These are phyloP conservation scores for Pherbina coryleti DNA, from an alignment of 2,888 invertebrate genomes.

Conservation along the genomic window DNA sequence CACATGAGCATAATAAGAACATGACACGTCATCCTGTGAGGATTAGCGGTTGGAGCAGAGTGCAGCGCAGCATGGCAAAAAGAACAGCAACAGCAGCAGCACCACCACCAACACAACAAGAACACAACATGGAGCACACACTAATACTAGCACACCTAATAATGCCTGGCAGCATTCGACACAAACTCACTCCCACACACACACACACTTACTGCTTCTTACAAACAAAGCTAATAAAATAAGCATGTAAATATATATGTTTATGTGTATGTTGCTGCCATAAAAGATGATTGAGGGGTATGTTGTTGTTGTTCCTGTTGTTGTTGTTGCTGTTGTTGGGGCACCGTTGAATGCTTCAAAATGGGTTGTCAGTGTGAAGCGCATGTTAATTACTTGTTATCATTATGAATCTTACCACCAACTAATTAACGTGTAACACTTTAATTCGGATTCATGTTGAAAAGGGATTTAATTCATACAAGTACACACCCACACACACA, in stretches of 20 bases:
- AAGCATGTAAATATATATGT: neutral
- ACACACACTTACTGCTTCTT: neutral
- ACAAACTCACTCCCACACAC: conserved; percentile 1
- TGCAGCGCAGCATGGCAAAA: conserved; percentile 27
- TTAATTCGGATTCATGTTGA: conserved; percentile 45
- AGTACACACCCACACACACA: conserved; percentile 15
- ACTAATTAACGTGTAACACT: conserved; percentile 49
- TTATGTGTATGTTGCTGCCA: neutral
- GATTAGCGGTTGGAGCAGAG: conserved; percentile 37
- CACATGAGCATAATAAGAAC: conserved; percentile 50
- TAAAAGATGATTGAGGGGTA: neutral
- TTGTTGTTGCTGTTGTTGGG: no score
- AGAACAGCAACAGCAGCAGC: conserved; percentile 9
- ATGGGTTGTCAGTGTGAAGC: conserved; percentile 37
- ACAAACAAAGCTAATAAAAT: neutral
- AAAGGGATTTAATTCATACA: conserved; percentile 45
- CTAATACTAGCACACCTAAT: conserved; percentile 6
- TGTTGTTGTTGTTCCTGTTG: neutral
- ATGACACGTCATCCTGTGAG: conserved; percentile 48
- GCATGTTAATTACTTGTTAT: conserved; percentile 51
- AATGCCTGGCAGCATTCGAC: conserved; percentile 12
- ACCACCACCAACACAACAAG: neutral
- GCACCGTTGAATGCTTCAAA: neutral
- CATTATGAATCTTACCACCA: conserved; percentile 44
- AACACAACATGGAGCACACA: neutral